These are phyloP conservation scores for Melanophora roralis DNA, from an alignment of 2,888 invertebrate species.

Conservation along the genomic window DNA sequence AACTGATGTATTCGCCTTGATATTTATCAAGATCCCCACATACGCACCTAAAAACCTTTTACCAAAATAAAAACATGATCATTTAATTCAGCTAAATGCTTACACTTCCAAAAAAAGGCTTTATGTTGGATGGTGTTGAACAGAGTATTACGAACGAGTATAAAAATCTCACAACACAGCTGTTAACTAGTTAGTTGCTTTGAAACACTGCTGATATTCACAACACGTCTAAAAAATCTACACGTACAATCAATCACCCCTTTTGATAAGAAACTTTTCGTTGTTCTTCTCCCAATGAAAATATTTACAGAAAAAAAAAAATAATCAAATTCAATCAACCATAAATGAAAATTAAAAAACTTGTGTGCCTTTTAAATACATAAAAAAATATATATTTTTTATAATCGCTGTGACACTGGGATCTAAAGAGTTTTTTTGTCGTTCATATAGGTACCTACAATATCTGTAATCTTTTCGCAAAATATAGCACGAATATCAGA, in stretches of 20 bases:
- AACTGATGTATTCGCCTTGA: no score
- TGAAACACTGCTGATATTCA: slow-evolving; percentile 60
- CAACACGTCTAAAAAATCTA: slow-evolving; percentile 21
- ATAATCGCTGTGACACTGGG: background rate
- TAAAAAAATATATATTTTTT: background rate
- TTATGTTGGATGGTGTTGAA: slow-evolving; percentile 22
- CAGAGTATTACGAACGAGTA: slow-evolving; percentile 36
- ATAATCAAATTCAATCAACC: slow-evolving; percentile 28
- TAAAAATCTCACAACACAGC: slow-evolving; percentile 56
- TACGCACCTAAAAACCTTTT: no score
- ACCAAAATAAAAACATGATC: no score
- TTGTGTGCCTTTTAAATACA: background rate
- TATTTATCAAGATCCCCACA: no score
- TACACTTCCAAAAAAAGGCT: background rate
- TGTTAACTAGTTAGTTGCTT: slow-evolving; percentile 59
- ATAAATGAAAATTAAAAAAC: slow-evolving; percentile 15
- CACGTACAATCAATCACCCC: background rate
- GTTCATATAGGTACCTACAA: background rate
- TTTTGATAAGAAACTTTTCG: slow-evolving; percentile 33
- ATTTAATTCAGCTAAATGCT: no score
- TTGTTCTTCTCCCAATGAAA: slow-evolving; percentile 11
- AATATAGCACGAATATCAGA: slow-evolving; percentile 50
- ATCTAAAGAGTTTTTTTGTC: background rate
- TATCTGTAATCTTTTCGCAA: background rate
- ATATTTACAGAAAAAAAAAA: slow-evolving; percentile 23